A percentile compares a stretch with the other conserved stretches of the same genome.
Evolutionary conservation across 2,113 vertebrate species (phyloP).

Genomic region (Oreocharis arfaki): DNA sequence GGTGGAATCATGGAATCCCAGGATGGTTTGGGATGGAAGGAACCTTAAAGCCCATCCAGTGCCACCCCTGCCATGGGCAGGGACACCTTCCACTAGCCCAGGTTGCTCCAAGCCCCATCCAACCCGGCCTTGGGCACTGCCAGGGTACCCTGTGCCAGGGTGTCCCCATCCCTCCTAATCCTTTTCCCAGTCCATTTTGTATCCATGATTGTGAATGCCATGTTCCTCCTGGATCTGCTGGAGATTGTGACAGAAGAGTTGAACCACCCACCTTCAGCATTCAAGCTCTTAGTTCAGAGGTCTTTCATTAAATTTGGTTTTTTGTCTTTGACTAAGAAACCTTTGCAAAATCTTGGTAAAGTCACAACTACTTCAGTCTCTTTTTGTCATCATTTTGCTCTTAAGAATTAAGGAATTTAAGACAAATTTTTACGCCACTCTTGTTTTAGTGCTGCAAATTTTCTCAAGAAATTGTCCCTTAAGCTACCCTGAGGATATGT

Average conservation of each 20-base stretch:
- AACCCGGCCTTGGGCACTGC: accelerated
- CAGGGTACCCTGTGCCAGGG: neutral
- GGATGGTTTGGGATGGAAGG: neutral
- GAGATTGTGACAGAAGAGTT: neutral
- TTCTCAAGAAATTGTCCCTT: neutral
- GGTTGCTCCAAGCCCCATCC: accelerated
- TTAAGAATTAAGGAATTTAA: neutral
- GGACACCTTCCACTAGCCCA: neutral
- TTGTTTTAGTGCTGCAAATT: neutral
- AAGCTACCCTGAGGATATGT: neutral
- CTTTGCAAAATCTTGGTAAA: neutral
- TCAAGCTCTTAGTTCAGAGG: neutral
- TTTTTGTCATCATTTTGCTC: neutral
- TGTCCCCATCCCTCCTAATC: neutral
- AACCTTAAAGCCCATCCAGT: neutral
- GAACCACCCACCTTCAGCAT: neutral
- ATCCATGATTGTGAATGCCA: no score
- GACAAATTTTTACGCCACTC: neutral
- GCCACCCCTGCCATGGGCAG: neutral
- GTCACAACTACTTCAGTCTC: neutral
- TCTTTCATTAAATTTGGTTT: neutral
- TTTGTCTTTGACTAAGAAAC: neutral
- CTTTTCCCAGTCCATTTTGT: neutral
- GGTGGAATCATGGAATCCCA: neutral
- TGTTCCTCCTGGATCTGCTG: neutral